These are phyloP conservation scores for Phalera bucephala DNA, from an alignment of 2,888 invertebrate species.

Conservation along the genomic window DNA sequence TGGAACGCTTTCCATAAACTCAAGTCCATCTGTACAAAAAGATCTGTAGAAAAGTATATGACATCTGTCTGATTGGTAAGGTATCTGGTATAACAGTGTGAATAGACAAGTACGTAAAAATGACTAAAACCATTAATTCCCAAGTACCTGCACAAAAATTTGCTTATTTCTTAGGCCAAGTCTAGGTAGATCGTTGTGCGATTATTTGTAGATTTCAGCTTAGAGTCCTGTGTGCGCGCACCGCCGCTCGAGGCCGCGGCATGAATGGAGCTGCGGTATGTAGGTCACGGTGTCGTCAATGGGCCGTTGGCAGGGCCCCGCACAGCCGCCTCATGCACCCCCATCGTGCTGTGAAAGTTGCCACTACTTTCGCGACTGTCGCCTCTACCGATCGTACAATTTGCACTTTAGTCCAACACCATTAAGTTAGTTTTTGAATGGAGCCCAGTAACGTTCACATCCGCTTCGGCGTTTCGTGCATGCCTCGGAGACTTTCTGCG, in stretches of 20 bases:
- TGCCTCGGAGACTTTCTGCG: constrained; percentile 62
- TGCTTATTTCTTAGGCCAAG: too few species aligned
- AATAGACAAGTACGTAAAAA: too few species aligned
- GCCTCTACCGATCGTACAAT: constrained; percentile 51
- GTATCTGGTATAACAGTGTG: too few species aligned
- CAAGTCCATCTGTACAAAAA: too few species aligned
- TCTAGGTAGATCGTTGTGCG: too few species aligned
- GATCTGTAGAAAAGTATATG: too few species aligned
- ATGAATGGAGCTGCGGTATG: constrained; percentile 81
- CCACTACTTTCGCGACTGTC: constrained; percentile 80
- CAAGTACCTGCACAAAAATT: too few species aligned
- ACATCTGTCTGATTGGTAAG: too few species aligned
- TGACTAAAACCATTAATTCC: too few species aligned
- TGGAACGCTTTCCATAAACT: too few species aligned
- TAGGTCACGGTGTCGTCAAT: constrained; percentile 83
- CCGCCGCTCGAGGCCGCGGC: constrained; percentile 64
- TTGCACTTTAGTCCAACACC: constrained; percentile 67
- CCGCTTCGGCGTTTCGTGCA: constrained; percentile 75
- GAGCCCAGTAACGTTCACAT: constrained; percentile 68
- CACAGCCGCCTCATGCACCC: constrained; percentile 73
- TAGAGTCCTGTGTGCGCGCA: constrained; percentile 65
- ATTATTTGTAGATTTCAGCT: constrained; percentile 1
- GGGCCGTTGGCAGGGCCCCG: constrained; percentile 72
- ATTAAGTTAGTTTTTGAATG: constrained; percentile 70
- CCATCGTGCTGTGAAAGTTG: constrained; percentile 79